Conservation (phyloP, 2,113 vertebrate genomes). For the Aythya baeri region DNA sequence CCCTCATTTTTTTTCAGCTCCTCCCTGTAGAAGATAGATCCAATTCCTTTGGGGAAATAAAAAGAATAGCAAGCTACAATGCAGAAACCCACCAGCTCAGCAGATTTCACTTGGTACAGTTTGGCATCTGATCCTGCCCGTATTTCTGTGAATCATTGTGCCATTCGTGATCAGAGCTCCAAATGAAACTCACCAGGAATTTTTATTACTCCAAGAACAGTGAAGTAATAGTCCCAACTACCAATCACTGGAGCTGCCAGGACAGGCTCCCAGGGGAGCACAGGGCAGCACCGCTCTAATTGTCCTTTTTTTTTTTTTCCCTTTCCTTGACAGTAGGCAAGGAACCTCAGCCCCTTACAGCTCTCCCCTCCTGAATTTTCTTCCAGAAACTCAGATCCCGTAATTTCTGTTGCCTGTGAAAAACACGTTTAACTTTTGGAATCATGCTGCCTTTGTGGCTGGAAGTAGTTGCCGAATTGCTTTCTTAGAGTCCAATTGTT, state of each 20-base stretch:
- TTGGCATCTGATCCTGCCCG: conserved; percentile 14
- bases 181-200: conserved; percentile 55
- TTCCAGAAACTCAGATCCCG: neutral
- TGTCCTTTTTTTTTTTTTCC: neutral
- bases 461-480: neutral
- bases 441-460: neutral
- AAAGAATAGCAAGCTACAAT: neutral
- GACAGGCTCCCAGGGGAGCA: neutral
- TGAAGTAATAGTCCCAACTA: conserved; percentile 24
- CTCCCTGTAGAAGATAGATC: neutral
- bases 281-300: conserved; percentile 26
- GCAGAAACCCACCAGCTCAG: conserved; percentile 45
- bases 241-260: conserved; percentile 51
- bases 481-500: neutral
- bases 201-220: conserved; percentile 67
- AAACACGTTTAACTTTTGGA: neutral
- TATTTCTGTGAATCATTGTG: conserved; percentile 56
- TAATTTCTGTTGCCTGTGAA: neutral
- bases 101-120: conserved; percentile 21
- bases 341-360: neutral
- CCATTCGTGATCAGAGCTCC: conserved; percentile 53
- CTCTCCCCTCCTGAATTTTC: neutral
- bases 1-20: neutral
- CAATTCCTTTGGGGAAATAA: neutral
- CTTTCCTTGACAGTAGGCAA: neutral